Conservation (phyloP, 35 echinoderm and acorn worm species). For the Lytechinus pictus region DNA sequence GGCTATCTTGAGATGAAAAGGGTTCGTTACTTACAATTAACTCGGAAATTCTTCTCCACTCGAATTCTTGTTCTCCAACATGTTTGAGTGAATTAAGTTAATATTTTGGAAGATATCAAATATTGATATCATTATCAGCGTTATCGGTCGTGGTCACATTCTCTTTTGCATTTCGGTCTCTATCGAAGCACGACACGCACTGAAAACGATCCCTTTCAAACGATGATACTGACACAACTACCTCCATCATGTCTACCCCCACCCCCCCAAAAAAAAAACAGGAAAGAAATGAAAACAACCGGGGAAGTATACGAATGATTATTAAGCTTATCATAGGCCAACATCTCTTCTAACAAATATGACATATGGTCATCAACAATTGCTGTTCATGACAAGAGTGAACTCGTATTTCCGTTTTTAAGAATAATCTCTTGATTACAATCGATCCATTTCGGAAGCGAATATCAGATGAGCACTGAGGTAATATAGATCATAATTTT, state of each 20-base stretch:
- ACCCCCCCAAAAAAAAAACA: no score
- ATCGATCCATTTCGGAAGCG: slow-evolving; percentile 14
- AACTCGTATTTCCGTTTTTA: neutral
- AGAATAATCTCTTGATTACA: neutral
- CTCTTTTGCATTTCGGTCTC: neutral
- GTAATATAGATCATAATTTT: no score
- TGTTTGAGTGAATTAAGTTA: no score
- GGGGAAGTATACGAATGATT: neutral
- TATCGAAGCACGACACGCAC: neutral
- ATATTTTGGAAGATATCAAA: no score
- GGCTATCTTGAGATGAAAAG: neutral
- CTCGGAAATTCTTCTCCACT: neutral
- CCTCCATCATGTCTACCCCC: no score
- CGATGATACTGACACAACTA: neutral
- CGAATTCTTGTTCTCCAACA: neutral
- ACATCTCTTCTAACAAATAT: neutral
- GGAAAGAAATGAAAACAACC: neutral
- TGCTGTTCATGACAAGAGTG: neutral
- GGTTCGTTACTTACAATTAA: neutral
- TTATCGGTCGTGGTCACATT: neutral
- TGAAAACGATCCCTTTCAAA: neutral
- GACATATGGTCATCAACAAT: neutral
- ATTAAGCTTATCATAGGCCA: neutral
- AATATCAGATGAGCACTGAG: neutral
- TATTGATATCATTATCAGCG: neutral